Evolutionary conservation across 2,888 invertebrate species (phyloP), one percentile per base, ranked within the genome.

Genomic region (Desoria tigrina): DNA sequence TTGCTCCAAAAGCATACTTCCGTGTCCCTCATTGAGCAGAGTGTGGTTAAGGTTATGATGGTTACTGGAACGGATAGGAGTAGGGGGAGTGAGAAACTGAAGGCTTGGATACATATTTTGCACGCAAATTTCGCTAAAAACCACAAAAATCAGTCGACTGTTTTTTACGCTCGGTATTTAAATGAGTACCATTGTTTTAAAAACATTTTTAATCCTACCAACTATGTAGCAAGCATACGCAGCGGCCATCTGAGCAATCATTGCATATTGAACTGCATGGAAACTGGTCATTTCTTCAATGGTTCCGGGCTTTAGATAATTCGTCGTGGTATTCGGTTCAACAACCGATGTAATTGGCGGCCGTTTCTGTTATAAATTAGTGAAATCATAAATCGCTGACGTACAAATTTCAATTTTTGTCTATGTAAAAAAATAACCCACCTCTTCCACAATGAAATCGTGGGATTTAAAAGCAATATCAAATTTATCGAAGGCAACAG

Each of bases 81-180:
- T 2, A 83, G 76, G 0, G 83, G 82, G n/a, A 82, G 72, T 1
- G 82, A 79, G 72, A 81, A 83, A 54, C 81, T 80, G 45, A 81
- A 77, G 21, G 78, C 78, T 77, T 83, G 83, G 77, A 83, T 82
- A 66, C 79, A 79, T 18, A 82, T 79, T 71, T 82, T 82, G 75
- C 84, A 84, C 1, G 84, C 83, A 71, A 84, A 81, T 65, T 83
- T 82, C 42, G 80, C 81, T 42, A 81, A 79, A 66, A 82, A 42
- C 27, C 9, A 27, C 18, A 14, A 58, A 18, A 61, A 66, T 53
- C 50, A 56, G 32, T 9, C 24, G 60, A 9, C 2, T 45, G 7
- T 32, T 42, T 42, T 24, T 42, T 39, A 37, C 24, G 24, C 26
- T n/a, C 9, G 21, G 4, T 56, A 51, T 45, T 26, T 27, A 16